Conservation (phyloP, 2,797 vertebrate species). For the Heterohyrax brucei region DNA sequence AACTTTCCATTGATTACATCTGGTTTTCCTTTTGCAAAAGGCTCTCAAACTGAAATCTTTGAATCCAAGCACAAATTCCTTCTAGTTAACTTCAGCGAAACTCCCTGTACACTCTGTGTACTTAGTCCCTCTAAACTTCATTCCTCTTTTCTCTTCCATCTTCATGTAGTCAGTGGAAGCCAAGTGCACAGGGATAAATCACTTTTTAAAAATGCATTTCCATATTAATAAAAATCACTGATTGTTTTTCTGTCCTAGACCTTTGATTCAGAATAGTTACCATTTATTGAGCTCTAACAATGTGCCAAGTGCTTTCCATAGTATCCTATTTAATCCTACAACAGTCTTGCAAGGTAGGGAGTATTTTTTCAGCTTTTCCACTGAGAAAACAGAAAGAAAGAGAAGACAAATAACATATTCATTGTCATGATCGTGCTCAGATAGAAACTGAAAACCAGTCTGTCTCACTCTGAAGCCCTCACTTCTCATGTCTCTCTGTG, state of each 20-base stretch:
- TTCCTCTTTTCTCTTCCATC: conserved; percentile 45
- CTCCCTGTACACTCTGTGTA: conserved; percentile 22
- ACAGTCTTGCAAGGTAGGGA: conserved; percentile 69
- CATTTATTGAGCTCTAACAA: conserved; percentile 62
- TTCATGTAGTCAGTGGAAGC: conserved; percentile 69
- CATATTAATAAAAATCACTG: conserved; percentile 76
- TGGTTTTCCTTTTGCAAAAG: conserved; percentile 80
- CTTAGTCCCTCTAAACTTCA: neutral
- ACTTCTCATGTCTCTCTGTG: neutral
- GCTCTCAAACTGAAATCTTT: conserved; percentile 74
- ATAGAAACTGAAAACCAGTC: neutral
- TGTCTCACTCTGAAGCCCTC: neutral
- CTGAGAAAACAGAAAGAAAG: conserved; percentile 67
- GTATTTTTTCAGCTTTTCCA: conserved; percentile 71
- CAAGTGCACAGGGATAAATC: conserved; percentile 76
- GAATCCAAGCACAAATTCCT: conserved; percentile 82
- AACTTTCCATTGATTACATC: conserved; percentile 80
- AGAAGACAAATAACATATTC: conserved; percentile 12
- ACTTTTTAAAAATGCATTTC: conserved; percentile 36
- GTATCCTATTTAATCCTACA: conserved; percentile 52
- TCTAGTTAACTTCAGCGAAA: conserved; percentile 79
- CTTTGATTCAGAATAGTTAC: conserved; percentile 76
- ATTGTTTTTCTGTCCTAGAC: conserved; percentile 65
- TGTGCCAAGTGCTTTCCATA: conserved; percentile 70
- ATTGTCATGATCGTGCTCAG: conserved; percentile 1